Evolutionary conservation across 2,797 vertebrate genomes (phyloP), one percentile per base, ranked within the genome.

Genomic region (Takifugu rubripes): DNA sequence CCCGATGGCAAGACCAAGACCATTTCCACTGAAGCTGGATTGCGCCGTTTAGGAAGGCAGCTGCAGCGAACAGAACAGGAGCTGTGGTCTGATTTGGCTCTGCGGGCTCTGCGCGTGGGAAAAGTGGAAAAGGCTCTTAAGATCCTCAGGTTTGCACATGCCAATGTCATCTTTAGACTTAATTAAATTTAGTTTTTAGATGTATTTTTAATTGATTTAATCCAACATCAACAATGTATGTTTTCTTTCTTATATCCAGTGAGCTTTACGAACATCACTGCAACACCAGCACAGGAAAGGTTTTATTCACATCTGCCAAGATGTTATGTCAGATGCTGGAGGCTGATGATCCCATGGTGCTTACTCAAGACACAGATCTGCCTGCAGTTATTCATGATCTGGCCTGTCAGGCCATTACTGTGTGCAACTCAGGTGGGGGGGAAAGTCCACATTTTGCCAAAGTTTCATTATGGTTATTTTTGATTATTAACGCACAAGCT

Each of bases 251-350:
- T 53, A 25, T 56, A 12, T 1, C 31, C 64, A 93, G 92, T 29
- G 91, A 92, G 66, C 78, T 93, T 36, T 92, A 92, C 74, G 83
- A 93, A 74, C 90, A 92, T 42, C 91, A 94, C 69, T 85, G 81
- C 16, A 92, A 88, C 58, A 79, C 82, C 16, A 83, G 77, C 54
- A 94, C 94, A 0, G 96, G 95, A 33, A 88, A 82, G 33, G 81
- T 96, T 58, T 88, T 98, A 56, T 94, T 96, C 65, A 88, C 89
- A 33, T 87, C 88, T 0, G 94, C 93, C 43, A 94, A 92, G 43
- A 96, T 84, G 25, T 87, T 99, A 26, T 99, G 94, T 72, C 92
- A 94, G 48, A 94, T 96, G 93, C 66, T 98, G 84, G 91, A 93
- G 74, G 89, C 88, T 26, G 93, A 95, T 2, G 72, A 89, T 17